Evolutionary conservation across 1,140 invertebrate species (phyloP), one percentile per base, ranked within the genome.

Genomic region (Drosophila neocordata): DNA sequence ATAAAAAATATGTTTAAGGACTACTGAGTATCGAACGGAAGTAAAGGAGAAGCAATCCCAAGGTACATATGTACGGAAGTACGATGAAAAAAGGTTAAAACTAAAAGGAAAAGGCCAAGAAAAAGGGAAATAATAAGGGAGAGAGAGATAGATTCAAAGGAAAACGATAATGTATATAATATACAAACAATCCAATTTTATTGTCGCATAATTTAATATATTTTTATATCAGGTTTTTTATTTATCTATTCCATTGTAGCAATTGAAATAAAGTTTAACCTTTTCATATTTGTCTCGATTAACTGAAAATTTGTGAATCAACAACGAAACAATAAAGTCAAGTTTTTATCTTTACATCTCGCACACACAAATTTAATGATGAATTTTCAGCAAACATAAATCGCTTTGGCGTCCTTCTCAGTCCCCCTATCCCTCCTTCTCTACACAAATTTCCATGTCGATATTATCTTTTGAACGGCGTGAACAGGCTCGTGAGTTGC

Each of bases 241-340:
- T 13, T 48, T 48, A 0, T 2, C 4, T 31, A 6, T 31, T 31
- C 27, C 27, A 31, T 31, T 31, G 5, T 31, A 9, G 41, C 41
- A 48, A 20, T 48, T 48, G 41, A 48, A 48, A 48, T 48, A 48
- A 48, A 48, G 18, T 20, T 48, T 7, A 52, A 55, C 2, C 11
- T 64, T 15, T n/a, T 41, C 13, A 52, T 31, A 65, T 48, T 48
- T 48, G 41, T 48, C 41, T 48, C 79, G 73, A 87, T 87, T 88
- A 89, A 83, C 76, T 89, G 84, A 63, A 72, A 88, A 89, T 83
- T 83, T 88, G 83, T 65, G 58, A 87, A 73, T 51, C 75, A 79
- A 48, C 77, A 70, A 38, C 73, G 57, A 62, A 73, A 76, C 18
- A 57, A 37, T 5, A 52, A 77, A 24, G 52, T 62, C 37, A 41